A percentile compares a stretch with the other conserved stretches of the same genome.
These are phyloP conservation scores for Hestina assimilis DNA, from an alignment of 1,140 invertebrate species.

Conservation along the genomic window DNA sequence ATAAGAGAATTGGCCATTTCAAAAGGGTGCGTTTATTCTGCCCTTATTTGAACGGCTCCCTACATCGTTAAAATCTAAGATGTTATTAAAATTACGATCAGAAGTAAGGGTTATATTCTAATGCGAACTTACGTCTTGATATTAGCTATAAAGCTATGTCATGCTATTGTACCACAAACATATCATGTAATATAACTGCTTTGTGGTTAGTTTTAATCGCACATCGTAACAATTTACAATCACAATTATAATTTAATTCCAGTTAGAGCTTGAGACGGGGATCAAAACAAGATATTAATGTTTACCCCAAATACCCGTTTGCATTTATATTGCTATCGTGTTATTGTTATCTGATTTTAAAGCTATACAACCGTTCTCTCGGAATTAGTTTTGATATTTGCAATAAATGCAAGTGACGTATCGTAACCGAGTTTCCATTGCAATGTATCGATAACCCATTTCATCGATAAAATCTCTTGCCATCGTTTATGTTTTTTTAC, in stretches of 20 bases:
- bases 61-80: conserved; percentile 51
- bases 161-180: conserved; percentile 38
- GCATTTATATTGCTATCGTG: conserved; percentile 43
- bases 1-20: conserved; percentile 47
- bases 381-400: conserved; percentile 12
- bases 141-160: conserved; percentile 58
- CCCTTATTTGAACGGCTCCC: conserved; percentile 36
- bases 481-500: too few species aligned
- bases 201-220: conserved; percentile 66
- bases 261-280: conserved; percentile 43
- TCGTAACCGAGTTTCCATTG: not conserved
- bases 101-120: conserved; percentile 46
- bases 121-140: conserved; percentile 47
- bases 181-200: conserved; percentile 40
- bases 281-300: conserved; percentile 61
- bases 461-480: too few species aligned
- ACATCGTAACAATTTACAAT: conserved; percentile 68
- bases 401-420: conserved; percentile 1
- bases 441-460: too few species aligned
- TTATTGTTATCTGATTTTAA: conserved; percentile 49
- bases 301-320: conserved; percentile 41
- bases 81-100: conserved; percentile 49
- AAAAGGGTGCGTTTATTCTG: conserved; percentile 56
- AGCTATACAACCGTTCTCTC: conserved; percentile 9
- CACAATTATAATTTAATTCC: conserved; percentile 72